phyloP scores from a whole-genome alignment of 30 jellyfish, hydroid and myxozoan species.

The Nemopilema nomurai region DNA sequence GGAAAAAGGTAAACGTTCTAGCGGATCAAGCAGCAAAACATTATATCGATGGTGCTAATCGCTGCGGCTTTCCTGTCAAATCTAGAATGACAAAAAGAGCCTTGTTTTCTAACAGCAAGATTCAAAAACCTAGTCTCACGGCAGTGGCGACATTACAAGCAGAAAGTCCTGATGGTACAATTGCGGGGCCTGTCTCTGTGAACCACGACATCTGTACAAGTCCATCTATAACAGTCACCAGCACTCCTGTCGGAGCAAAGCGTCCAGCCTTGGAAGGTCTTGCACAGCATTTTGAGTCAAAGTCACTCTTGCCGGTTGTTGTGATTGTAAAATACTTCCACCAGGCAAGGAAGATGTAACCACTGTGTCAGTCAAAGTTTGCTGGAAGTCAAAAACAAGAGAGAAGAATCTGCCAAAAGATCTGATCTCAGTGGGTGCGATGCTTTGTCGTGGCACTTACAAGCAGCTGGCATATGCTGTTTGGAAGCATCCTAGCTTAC shows the following conservation, averaged over 20 bases:
- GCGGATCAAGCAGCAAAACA: background rate
- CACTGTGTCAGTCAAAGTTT: background rate
- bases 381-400: background rate
- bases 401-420: background rate
- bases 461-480: slow-evolving; percentile 34
- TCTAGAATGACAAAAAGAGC: background rate
- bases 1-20: background rate
- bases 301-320: background rate
- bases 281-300: background rate
- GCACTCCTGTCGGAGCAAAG: background rate
- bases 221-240: background rate
- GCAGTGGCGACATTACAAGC: background rate
- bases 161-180: background rate
- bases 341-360: background rate
- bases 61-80: background rate
- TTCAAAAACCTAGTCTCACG: background rate
- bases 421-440: background rate
- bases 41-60: background rate
- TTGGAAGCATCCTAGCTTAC: slow-evolving; percentile 11
- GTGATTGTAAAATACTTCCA: background rate
- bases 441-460: background rate
- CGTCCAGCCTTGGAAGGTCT: background rate
- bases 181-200: background rate
- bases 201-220: background rate
- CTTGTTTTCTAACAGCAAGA: background rate